These are phyloP conservation scores for Perodicticus potto DNA, from an alignment of 2,797 vertebrate species.

Conservation along the genomic window DNA sequence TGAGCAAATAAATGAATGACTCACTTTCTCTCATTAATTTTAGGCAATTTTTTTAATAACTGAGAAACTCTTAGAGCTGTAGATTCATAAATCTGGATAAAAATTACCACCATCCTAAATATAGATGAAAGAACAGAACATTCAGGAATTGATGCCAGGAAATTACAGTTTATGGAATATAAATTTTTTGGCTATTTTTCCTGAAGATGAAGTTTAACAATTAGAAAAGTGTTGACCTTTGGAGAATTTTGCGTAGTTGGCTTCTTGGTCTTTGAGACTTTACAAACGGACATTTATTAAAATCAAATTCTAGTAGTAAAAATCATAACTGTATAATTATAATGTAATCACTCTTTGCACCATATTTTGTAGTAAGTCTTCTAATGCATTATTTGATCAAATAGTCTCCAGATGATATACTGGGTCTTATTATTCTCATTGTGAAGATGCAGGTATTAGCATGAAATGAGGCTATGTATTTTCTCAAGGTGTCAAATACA, in stretches of 20 bases:
- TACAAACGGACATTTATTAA: constrained; percentile 29
- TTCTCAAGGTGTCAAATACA: background rate
- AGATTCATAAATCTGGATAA: background rate
- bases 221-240: constrained; percentile 47
- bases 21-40: constrained; percentile 49
- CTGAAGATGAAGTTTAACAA: background rate
- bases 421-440: background rate
- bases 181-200: constrained; percentile 12
- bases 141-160: constrained; percentile 63
- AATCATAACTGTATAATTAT: background rate
- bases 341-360: background rate
- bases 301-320: constrained; percentile 47
- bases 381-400: background rate
- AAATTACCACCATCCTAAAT: constrained; percentile 44
- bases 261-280: background rate
- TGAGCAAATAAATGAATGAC: constrained; percentile 37
- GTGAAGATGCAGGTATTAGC: background rate
- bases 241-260: constrained; percentile 29
- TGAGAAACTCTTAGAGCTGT: constrained; percentile 5
- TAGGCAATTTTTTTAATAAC: background rate
- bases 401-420: background rate
- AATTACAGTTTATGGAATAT: constrained; percentile 59
- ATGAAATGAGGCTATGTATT: background rate
- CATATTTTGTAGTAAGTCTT: background rate
- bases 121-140: constrained; percentile 62